Evolutionary conservation across 2,888 invertebrate genomes (phyloP), one percentile per base, ranked within the genome.

Genomic region (Petrolisthes manimaculis): DNA sequence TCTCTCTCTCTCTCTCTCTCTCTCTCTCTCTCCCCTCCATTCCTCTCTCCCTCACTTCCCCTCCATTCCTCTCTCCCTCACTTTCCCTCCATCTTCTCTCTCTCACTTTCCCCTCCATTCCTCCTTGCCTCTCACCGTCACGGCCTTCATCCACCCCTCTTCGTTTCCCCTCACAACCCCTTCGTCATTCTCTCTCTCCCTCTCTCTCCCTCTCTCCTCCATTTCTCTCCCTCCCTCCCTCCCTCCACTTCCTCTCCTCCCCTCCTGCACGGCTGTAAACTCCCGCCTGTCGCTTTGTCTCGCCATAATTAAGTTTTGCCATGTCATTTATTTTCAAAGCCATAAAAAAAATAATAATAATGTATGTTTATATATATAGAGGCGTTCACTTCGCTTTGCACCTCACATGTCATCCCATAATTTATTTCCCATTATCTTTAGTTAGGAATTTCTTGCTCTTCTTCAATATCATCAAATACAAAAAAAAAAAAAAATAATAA

Each of bases 241-340:
- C 67, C 37, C 81, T 61, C 81, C 55, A 24, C 8, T 67, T 37
- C 21, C 9, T 37, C 51, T 51, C 14, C 67, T 5, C 2, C 69
- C 82, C 51, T 51, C 51, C 37, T 18, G 5, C 69, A 4, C 37
- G 8, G 14, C 18, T 37, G 14, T 78, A 83, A 69, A n/a, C 9
- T 8, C 18, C 71, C 51, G 69, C 71, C 53, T 83, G 71, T 83
- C 83, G 71, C 54, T 71, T 83, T 71, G 71, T 71, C 71, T 71
- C 21, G 71, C 53, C 51, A 54, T 71, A 83, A 83, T 71, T 83
- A 83, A 83, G 83, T 71, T 83, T 83, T 69, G 83, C 53, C 61
- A 9, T 71, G 71, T 71, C 21, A 71, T 83, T 53, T 71, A 53
- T 83, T 18, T 81, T 5, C 9, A 24, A 71, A 6, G 9, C n/a